A percentile compares a stretch with the other conserved stretches of the same genome.
Evolutionary conservation across 2,888 invertebrate genomes (phyloP).

Genomic region (Rhagonycha lutea): DNA sequence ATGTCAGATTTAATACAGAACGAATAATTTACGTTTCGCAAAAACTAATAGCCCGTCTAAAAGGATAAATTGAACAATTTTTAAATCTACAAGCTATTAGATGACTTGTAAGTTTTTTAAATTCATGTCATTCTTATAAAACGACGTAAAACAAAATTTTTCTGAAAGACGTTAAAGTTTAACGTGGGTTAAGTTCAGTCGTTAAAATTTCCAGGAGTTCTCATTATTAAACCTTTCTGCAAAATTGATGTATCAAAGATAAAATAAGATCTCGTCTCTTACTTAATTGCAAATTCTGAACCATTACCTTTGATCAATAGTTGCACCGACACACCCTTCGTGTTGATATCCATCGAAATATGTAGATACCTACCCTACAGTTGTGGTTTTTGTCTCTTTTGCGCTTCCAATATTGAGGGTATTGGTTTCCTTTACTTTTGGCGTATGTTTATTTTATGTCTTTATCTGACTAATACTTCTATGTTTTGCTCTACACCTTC

Average conservation of each 20-base stretch:
- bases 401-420: conserved; percentile 1
- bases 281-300: conserved; percentile 21
- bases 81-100: not conserved
- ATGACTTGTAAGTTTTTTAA: conserved; percentile 1
- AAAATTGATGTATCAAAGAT: conserved; percentile 13
- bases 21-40: not conserved
- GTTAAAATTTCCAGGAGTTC: not conserved
- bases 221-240: not conserved
- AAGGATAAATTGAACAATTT: not conserved
- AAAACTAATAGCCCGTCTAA: not conserved
- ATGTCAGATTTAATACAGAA: not conserved
- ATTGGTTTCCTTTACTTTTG: conserved; percentile 1
- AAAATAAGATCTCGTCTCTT: conserved; percentile 9
- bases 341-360: conserved; percentile 6
- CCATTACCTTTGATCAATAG: conserved; percentile 26
- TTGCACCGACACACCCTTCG: conserved; percentile 22
- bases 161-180: not conserved
- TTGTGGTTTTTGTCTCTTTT: conserved; percentile 10
- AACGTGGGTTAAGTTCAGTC: not conserved
- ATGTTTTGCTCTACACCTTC: conserved; percentile 2
- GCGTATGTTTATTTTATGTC: conserved; percentile 2
- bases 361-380: not conserved
- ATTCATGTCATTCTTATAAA: not conserved
- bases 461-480: conserved; percentile 9
- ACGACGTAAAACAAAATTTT: not conserved